Conservation (phyloP, 2,797 vertebrate genomes). For the Nannoperca australis region DNA sequence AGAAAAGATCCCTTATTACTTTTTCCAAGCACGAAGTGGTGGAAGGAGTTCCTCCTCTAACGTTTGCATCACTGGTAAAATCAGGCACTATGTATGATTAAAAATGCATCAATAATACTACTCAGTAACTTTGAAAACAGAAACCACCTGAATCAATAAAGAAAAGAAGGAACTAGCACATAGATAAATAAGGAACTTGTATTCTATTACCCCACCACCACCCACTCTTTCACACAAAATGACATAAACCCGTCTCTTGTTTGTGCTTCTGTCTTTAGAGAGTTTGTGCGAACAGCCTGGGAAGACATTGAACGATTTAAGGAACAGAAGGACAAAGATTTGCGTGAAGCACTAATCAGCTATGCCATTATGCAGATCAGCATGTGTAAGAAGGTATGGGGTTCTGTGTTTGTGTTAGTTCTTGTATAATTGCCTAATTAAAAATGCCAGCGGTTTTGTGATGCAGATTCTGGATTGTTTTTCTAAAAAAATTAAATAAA, state of each 20-base stretch:
- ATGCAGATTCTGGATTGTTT: not conserved
- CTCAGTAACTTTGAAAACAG: not conserved
- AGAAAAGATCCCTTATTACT: not conserved
- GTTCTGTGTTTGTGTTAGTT: not conserved
- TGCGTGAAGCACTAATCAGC: constrained; percentile 95
- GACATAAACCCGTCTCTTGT: constrained; percentile 24
- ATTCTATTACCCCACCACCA: not conserved
- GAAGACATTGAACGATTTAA: constrained; percentile 95
- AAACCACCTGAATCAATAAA: not conserved
- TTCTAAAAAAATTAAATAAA: not conserved
- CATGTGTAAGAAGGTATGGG: constrained; percentile 97
- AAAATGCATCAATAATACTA: not conserved
- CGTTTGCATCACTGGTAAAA: not conserved
- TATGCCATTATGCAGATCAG: constrained; percentile 99
- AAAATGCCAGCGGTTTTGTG: not conserved
- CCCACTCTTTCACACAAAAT: not conserved
- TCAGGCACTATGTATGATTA: not conserved
- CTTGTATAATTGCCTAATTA: not conserved
- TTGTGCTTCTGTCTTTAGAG: constrained; percentile 81
- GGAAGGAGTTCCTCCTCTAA: not conserved
- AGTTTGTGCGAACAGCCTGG: constrained; percentile 95
- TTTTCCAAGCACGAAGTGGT: not conserved
- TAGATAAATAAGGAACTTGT: constrained; percentile 13
- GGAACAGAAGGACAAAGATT: constrained; percentile 95
- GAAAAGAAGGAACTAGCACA: not conserved